Percentiles rank a stretch among this genome's conserved stretches.
Evolutionary conservation across 2,113 vertebrate genomes (phyloP).

Genomic region (Myxocyprinus asiaticus): DNA sequence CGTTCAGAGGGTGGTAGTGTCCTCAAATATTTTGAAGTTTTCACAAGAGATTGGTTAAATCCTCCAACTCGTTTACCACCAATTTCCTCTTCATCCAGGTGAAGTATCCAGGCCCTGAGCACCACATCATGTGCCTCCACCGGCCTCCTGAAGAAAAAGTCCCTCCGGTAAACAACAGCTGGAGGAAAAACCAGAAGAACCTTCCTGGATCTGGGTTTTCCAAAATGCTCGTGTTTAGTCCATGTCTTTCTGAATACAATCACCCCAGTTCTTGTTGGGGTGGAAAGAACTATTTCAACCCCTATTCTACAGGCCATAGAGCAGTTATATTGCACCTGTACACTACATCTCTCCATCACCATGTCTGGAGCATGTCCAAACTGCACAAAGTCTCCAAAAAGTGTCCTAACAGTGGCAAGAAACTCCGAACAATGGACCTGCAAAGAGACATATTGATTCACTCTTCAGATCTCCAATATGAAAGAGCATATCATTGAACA

Average conservation of each 20-base stretch:
- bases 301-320: constrained; percentile 79
- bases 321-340: constrained; percentile 82
- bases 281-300: constrained; percentile 82
- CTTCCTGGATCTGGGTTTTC: constrained; percentile 67
- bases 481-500: too few relatives aligned
- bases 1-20: constrained; percentile 74
- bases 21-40: constrained; percentile 75
- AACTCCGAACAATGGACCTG: constrained; percentile 63
- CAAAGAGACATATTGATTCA: constrained; percentile 53
- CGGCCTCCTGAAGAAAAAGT: constrained; percentile 77
- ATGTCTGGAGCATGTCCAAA: constrained; percentile 79
- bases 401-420: constrained; percentile 48
- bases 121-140: constrained; percentile 75
- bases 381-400: constrained; percentile 76
- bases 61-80: constrained; percentile 18
- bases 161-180: constrained; percentile 80
- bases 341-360: constrained; percentile 74
- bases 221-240: constrained; percentile 73
- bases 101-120: constrained; percentile 81
- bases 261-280: constrained; percentile 76
- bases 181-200: constrained; percentile 80
- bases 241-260: constrained; percentile 84
- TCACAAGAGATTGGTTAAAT: constrained; percentile 70
- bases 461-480: background rate
- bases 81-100: constrained; percentile 52